These are phyloP conservation scores for Calephelis nemesis DNA, from an alignment of 1,140 invertebrate genomes.

Conservation along the genomic window DNA sequence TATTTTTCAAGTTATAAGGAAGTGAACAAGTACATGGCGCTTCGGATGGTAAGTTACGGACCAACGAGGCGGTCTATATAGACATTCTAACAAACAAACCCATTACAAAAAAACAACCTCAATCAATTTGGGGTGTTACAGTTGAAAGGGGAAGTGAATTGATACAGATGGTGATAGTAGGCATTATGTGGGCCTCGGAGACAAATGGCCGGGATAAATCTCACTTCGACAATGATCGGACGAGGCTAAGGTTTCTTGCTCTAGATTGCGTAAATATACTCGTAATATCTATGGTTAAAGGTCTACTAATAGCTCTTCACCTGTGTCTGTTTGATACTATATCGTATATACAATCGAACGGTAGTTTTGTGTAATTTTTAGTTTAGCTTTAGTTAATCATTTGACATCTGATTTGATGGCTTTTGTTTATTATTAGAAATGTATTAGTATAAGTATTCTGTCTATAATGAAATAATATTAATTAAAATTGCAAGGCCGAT, in stretches of 20 bases:
- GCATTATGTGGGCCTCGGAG: constrained; percentile 18
- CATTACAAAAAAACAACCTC: neutral
- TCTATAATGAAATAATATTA: no score
- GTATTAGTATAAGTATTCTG: no score
- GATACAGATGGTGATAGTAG: constrained; percentile 21
- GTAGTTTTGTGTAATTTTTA: neutral
- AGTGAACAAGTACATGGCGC: no score
- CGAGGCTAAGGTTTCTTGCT: constrained; percentile 3
- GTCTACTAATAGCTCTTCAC: constrained; percentile 7
- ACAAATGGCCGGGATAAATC: constrained; percentile 30
- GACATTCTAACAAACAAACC: neutral
- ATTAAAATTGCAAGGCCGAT: no score
- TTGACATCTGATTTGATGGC: no score
- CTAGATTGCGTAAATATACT: constrained; percentile 8
- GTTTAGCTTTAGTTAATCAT: neutral
- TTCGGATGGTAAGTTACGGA: no score
- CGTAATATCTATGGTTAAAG: neutral
- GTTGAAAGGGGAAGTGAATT: constrained; percentile 24
- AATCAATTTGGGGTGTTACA: constrained; percentile 25
- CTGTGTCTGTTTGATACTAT: constrained; percentile 14
- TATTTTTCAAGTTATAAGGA: no score
- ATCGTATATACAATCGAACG: neutral
- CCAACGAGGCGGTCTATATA: no score
- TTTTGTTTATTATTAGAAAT: no score
- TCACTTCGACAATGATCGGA: constrained; percentile 22